phyloP scores from a whole-genome alignment of 2,113 vertebrate genomes.

The Ictalurus furcatus region DNA sequence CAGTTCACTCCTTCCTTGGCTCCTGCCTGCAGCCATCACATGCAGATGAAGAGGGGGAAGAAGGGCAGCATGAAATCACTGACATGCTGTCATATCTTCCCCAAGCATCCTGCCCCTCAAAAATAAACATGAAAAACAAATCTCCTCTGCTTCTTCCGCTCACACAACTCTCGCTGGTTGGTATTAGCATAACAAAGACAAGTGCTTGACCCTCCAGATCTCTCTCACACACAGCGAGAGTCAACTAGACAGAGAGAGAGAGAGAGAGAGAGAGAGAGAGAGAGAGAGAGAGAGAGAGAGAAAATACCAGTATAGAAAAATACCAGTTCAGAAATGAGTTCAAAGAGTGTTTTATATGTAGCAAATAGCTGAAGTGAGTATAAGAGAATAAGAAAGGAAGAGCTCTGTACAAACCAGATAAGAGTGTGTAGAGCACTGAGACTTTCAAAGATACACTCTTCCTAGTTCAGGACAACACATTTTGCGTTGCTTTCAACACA shows the following conservation, averaged over 20 bases:
- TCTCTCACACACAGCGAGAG: constrained; percentile 17
- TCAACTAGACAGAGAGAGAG: neutral
- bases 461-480: too few species aligned
- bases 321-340: neutral
- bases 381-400: neutral
- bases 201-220: constrained; percentile 46
- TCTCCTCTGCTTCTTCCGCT: neutral
- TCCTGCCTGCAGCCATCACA: neutral
- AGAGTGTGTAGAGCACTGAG: neutral
- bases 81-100: constrained; percentile 23
- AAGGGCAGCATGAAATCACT: constrained; percentile 38
- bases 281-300: too few species aligned
- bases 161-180: neutral
- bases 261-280: neutral
- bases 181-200: constrained; percentile 64
- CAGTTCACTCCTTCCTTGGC: constrained; percentile 7
- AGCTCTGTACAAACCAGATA: neutral
- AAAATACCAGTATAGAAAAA: neutral
- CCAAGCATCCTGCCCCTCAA: constrained; percentile 30
- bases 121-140: constrained; percentile 42
- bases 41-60: neutral
- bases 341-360: neutral
- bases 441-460: neutral
- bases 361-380: neutral
- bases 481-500: too few species aligned